Evolutionary conservation across 1,140 invertebrate species (phyloP).

Genomic region (Dinoponera quadriceps): DNA sequence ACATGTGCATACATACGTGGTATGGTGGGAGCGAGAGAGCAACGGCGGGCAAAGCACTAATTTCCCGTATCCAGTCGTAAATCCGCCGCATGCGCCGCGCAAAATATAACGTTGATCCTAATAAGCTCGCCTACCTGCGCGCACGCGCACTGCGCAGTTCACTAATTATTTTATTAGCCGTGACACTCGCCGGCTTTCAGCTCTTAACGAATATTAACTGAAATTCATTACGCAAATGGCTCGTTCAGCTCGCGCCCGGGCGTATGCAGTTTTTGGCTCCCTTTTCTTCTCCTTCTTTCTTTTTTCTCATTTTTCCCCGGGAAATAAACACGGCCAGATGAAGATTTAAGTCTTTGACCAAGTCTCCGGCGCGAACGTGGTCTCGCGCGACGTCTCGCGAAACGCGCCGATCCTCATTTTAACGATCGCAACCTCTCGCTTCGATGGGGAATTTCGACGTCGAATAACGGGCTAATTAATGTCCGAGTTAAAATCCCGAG

Average conservation of each 20-base stretch:
- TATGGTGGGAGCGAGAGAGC: no score
- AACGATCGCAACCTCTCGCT: no score
- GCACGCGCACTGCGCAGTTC: neutral
- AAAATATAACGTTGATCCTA: slow-evolving; percentile 26
- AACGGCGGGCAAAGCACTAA: neutral
- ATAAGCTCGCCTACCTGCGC: slow-evolving; percentile 2
- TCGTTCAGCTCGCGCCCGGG: neutral
- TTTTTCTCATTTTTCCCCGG: no score
- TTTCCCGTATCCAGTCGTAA: slow-evolving; percentile 5
- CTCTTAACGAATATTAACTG: slow-evolving; percentile 38
- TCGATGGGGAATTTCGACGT: neutral
- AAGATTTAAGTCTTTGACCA: no score
- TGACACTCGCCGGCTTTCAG: slow-evolving; percentile 24
- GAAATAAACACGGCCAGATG: no score
- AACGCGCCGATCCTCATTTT: no score
- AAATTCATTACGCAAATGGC: slow-evolving; percentile 47
- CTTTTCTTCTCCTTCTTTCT: no score
- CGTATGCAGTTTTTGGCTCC: neutral
- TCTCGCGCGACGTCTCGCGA: no score
- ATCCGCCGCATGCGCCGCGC: neutral
- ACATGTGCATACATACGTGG: no score
- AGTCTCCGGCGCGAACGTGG: no score
- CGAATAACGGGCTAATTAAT: neutral
- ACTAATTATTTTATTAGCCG: slow-evolving; percentile 51
- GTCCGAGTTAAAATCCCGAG: neutral